Percentiles rank a stretch among this genome's conserved stretches.
Evolutionary conservation across 2,888 invertebrate species (phyloP).

Genomic region (Pyrrhia umbra): DNA sequence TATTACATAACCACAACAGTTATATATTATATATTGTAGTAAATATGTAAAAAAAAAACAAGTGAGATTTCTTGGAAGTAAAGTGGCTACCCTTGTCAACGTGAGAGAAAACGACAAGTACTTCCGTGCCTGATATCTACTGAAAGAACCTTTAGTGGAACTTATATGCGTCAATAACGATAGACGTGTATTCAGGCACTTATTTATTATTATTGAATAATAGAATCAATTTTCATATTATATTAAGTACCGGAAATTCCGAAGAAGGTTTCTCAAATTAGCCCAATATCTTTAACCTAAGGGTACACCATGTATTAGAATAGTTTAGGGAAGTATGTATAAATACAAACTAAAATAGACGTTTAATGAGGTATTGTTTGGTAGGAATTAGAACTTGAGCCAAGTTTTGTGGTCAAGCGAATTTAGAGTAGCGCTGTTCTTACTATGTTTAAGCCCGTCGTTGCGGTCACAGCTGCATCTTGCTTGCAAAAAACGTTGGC

Average conservation of each 20-base stretch:
- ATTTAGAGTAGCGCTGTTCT: constrained; percentile 17
- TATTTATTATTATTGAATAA: constrained; percentile 17
- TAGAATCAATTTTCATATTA: neutral
- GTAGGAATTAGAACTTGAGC: neutral
- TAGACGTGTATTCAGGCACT: constrained; percentile 16
- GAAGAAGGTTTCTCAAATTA: neutral
- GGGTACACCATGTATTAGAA: no score
- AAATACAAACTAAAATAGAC: neutral
- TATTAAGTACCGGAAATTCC: neutral
- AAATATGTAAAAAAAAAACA: constrained; percentile 49
- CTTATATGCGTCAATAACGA: constrained; percentile 39
- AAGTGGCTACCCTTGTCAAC: constrained; percentile 71
- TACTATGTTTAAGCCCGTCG: constrained; percentile 7
- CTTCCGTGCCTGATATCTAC: constrained; percentile 67
- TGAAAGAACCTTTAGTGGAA: constrained; percentile 43
- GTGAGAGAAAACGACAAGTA: constrained; percentile 69
- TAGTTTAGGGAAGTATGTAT: no score
- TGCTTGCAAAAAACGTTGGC: constrained; percentile 20
- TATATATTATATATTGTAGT: constrained; percentile 22
- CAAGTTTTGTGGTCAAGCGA: neutral
- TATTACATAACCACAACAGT: constrained; percentile 4
- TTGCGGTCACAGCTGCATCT: constrained; percentile 17
- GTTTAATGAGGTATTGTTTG: neutral
- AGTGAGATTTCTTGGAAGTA: constrained; percentile 53
- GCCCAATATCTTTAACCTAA: no score